Conservation (phyloP, 2,797 vertebrate genomes). For the Trichosurus vulpecula region DNA sequence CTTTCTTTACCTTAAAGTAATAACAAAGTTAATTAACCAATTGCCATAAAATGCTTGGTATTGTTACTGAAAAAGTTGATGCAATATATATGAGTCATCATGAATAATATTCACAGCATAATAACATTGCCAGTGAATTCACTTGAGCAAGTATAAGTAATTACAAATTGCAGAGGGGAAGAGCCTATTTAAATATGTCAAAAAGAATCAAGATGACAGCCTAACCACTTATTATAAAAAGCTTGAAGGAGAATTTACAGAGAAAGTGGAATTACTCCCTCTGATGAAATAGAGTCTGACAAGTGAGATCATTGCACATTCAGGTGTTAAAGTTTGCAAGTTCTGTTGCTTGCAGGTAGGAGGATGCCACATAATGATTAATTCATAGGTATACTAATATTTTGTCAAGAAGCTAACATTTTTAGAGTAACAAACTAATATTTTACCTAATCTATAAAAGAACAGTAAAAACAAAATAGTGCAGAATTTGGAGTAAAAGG, state of each 20-base stretch:
- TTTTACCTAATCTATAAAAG: slow-evolving; percentile 35
- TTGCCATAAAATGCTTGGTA: not conserved
- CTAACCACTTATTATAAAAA: not conserved
- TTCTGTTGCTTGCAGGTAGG: not conserved
- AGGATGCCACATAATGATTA: slow-evolving; percentile 14
- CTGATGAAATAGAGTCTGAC: slow-evolving; percentile 37
- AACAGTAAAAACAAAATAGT: slow-evolving; percentile 6
- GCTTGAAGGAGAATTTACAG: not conserved
- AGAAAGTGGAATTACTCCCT: not conserved
- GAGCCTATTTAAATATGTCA: slow-evolving; percentile 9
- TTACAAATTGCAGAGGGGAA: slow-evolving; percentile 6
- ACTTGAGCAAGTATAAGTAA: not conserved
- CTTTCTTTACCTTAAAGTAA: not conserved
- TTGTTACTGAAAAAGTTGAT: slow-evolving; percentile 30
- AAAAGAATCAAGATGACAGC: slow-evolving; percentile 26
- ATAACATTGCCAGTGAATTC: slow-evolving; percentile 26
- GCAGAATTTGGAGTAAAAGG: not conserved
- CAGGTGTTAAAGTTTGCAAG: not conserved
- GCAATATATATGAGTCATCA: not conserved
- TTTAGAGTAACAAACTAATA: slow-evolving; percentile 45
- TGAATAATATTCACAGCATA: not conserved
- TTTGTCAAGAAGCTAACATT: slow-evolving; percentile 53
- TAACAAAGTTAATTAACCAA: not conserved
- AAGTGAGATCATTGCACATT: slow-evolving; percentile 29
- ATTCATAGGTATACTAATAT: slow-evolving; percentile 31